Percentiles rank a stretch among this genome's conserved stretches.
These are phyloP conservation scores for Limenitis camilla DNA, from an alignment of 2,888 invertebrate genomes.

Conservation along the genomic window DNA sequence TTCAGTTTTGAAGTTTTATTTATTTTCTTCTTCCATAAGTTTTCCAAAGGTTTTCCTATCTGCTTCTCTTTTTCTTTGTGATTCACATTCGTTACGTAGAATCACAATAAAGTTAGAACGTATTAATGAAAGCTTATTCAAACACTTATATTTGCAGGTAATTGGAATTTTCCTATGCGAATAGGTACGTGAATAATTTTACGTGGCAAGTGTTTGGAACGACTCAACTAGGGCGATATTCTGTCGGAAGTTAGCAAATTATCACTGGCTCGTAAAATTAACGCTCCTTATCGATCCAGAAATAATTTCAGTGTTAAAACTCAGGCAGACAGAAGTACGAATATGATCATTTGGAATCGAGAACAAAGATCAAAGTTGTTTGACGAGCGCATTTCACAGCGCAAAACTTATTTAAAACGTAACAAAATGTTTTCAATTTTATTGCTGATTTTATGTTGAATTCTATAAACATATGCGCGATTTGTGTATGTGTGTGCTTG, in stretches of 20 bases:
- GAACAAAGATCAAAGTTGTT: slow-evolving; percentile 53
- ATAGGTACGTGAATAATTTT: slow-evolving; percentile 49
- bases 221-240: slow-evolving; percentile 67
- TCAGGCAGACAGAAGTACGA: slow-evolving; percentile 30
- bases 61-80: too few relatives aligned
- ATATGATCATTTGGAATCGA: slow-evolving; percentile 44
- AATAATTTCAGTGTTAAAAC: slow-evolving; percentile 54
- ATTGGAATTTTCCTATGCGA: slow-evolving; percentile 26
- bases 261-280: slow-evolving; percentile 75
- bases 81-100: too few relatives aligned
- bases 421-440: slow-evolving; percentile 75
- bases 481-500: slow-evolving; percentile 50
- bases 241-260: slow-evolving; percentile 75
- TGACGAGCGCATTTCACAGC: slow-evolving; percentile 35
- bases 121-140: background rate
- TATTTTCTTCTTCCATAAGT: too few relatives aligned
- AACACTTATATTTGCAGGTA: slow-evolving; percentile 6
- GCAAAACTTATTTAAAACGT: slow-evolving; percentile 71
- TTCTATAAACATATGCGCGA: slow-evolving; percentile 62
- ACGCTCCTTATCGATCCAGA: slow-evolving; percentile 72
- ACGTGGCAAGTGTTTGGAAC: slow-evolving; percentile 65
- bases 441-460: slow-evolving; percentile 74
- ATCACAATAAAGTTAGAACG: background rate
- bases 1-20: too few relatives aligned
- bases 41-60: too few relatives aligned